These are phyloP conservation scores for Dallia pectoralis DNA, from an alignment of 2,797 vertebrate genomes.

Conservation along the genomic window DNA sequence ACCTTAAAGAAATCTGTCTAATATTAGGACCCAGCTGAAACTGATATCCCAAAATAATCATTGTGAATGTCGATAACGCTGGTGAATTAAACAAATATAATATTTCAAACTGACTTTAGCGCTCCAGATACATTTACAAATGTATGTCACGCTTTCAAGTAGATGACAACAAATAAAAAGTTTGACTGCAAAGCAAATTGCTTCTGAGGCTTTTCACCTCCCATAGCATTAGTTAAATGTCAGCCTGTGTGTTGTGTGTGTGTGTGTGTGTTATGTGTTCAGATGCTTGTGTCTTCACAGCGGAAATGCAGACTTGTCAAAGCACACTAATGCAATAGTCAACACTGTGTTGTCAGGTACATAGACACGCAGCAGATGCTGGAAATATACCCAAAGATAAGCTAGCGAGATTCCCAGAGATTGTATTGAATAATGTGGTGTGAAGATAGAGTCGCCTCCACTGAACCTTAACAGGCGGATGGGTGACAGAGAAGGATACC, in stretches of 20 bases:
- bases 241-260: too few relatives aligned
- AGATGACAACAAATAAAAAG: neutral
- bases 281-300: constrained; percentile 2
- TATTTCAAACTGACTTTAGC: too few relatives aligned
- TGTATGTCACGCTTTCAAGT: too few relatives aligned
- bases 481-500: neutral
- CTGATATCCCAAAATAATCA: too few relatives aligned
- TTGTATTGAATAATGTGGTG: neutral
- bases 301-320: neutral
- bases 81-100: too few relatives aligned
- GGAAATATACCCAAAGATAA: constrained; percentile 1
- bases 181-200: neutral
- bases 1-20: too few relatives aligned
- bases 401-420: neutral
- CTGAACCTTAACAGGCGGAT: neutral
- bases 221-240: neutral
- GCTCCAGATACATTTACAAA: too few relatives aligned
- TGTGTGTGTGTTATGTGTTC: neutral
- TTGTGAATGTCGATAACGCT: too few relatives aligned
- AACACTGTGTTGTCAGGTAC: neutral
- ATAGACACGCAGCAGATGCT: neutral
- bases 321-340: neutral
- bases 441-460: neutral
- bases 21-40: too few relatives aligned
- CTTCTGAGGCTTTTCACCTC: neutral